A percentile compares a stretch with the other conserved stretches of the same genome.
Conservation (phyloP, 2,888 invertebrate genomes). For the Ornithoptera alexandrae region DNA sequence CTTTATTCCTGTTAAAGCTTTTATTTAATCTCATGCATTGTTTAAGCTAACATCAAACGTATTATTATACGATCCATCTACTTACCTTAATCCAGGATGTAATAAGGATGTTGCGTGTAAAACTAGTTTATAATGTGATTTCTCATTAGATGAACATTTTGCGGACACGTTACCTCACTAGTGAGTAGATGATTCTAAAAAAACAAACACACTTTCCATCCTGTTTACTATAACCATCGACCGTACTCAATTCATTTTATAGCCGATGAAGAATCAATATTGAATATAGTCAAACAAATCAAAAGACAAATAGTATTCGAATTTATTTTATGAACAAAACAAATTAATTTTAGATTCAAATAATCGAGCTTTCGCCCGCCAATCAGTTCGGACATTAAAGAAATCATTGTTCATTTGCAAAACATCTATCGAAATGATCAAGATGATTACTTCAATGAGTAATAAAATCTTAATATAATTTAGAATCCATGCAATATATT, state of each 20-base stretch:
- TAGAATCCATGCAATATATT: slow-evolving; percentile 10
- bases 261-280: slow-evolving; percentile 4
- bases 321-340: slow-evolving; percentile 9
- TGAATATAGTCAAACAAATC: not conserved
- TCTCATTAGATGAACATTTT: slow-evolving; percentile 16
- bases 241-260: not conserved
- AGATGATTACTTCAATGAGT: not conserved
- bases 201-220: slow-evolving; percentile 22
- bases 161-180: slow-evolving; percentile 9
- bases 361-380: slow-evolving; percentile 2
- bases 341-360: slow-evolving; percentile 1
- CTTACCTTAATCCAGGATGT: not conserved
- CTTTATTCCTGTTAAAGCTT: not conserved
- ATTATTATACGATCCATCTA: not conserved
- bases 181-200: slow-evolving; percentile 7
- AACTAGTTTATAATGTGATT: slow-evolving; percentile 18
- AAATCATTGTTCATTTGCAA: not conserved
- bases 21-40: not conserved
- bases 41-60: not conserved
- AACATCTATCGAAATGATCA: not conserved
- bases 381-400: slow-evolving; percentile 13
- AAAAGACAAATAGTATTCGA: not conserved
- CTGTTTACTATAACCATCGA: slow-evolving; percentile 4
- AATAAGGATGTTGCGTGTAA: slow-evolving; percentile 5
- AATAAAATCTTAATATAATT: not conserved